These are phyloP conservation scores for Silurus aristotelis DNA, from an alignment of 2,797 vertebrate species.

Conservation along the genomic window DNA sequence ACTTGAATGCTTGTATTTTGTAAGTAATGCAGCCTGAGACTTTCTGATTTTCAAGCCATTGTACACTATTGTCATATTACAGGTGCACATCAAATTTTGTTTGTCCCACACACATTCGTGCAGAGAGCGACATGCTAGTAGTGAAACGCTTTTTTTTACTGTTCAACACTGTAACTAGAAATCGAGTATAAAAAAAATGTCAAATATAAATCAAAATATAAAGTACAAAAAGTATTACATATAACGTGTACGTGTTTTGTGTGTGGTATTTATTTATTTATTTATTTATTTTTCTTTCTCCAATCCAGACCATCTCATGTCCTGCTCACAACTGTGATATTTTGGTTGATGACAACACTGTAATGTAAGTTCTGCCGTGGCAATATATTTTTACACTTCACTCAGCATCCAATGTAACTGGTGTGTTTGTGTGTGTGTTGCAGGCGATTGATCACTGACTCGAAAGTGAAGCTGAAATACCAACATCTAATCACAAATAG, in stretches of 20 bases:
- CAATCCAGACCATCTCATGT: conserved; percentile 93
- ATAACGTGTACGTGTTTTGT: not conserved
- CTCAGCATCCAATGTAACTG: not conserved
- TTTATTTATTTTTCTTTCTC: not conserved
- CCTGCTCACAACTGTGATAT: conserved; percentile 99
- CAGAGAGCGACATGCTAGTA: too few relatives aligned
- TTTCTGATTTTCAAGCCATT: not conserved
- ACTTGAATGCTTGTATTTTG: not conserved
- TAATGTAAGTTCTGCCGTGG: conserved; percentile 87
- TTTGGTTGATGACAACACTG: conserved; percentile 99
- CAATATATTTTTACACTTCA: not conserved
- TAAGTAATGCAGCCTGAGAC: not conserved
- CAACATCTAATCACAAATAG: conserved; percentile 99
- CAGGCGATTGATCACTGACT: conserved; percentile 99
- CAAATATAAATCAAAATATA: too few relatives aligned
- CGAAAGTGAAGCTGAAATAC: conserved; percentile 99
- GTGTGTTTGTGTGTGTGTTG: conserved; percentile 49
- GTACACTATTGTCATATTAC: not conserved
- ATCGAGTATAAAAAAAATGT: too few relatives aligned
- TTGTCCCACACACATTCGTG: too few relatives aligned
- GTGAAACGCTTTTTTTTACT: too few relatives aligned
- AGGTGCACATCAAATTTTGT: not conserved
- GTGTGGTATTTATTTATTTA: not conserved
- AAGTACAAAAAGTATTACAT: too few relatives aligned
- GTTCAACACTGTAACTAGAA: too few relatives aligned